Percentiles rank a stretch among this genome's conserved stretches.
Conservation (phyloP, 2,797 vertebrate genomes). For the Myotis vivesi region DNA sequence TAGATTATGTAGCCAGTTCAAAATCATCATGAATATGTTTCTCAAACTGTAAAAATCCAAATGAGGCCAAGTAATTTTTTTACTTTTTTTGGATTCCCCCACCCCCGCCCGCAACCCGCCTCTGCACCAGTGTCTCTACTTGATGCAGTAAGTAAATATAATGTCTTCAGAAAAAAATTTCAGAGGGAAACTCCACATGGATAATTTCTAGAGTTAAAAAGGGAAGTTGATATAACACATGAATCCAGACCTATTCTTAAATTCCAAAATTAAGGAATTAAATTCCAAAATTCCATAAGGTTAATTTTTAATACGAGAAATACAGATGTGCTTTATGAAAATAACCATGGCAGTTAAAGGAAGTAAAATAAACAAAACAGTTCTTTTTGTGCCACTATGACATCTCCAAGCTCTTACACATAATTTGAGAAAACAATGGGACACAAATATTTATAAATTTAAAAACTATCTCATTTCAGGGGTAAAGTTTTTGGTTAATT, state of each 20-base stretch:
- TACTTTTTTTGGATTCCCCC: background rate
- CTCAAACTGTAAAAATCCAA: constrained; percentile 16
- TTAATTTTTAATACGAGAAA: constrained; percentile 66
- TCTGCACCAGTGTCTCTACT: background rate
- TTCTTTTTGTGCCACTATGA: constrained; percentile 49
- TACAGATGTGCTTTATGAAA: constrained; percentile 53
- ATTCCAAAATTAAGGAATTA: constrained; percentile 60
- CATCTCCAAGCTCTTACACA: constrained; percentile 50
- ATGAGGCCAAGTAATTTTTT: background rate
- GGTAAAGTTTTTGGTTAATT: constrained; percentile 56
- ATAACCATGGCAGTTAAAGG: constrained; percentile 71
- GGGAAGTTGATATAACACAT: constrained; percentile 22
- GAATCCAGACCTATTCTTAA: constrained; percentile 39
- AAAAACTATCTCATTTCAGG: constrained; percentile 61
- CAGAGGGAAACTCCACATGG: constrained; percentile 40
- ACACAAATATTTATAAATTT: constrained; percentile 65
- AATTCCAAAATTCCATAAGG: constrained; percentile 50
- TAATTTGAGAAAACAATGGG: constrained; percentile 61
- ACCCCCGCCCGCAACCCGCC: background rate
- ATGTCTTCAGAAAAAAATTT: background rate
- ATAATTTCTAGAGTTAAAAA: constrained; percentile 76
- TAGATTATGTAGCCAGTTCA: constrained; percentile 56
- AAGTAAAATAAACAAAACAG: constrained; percentile 52
- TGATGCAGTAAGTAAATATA: background rate
- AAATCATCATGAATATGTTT: constrained; percentile 31